Evolutionary conservation across 2,797 vertebrate genomes (phyloP), one percentile per base, ranked within the genome.

Genomic region (Capromys pilorides): DNA sequence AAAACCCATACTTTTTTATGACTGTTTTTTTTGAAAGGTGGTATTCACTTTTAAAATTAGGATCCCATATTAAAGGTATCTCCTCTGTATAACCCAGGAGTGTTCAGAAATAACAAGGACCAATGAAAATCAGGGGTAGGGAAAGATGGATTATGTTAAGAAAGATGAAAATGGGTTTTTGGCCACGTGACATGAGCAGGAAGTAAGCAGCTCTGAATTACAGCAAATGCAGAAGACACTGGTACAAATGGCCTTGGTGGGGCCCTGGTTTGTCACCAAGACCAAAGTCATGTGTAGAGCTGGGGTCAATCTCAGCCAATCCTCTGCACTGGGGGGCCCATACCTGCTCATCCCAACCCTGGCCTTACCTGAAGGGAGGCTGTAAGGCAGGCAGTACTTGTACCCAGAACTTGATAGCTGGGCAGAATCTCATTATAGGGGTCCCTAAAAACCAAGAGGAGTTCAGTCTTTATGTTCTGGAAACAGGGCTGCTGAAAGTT

Each of bases 391-490:
- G 57, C 22, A n/a, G 87, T 82, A 26, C 78, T 75, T 91, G 77
- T 54, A 80, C 73, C 71, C 84, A 88, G 89, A 96, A 92, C 36
- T 54, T 19, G 93, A 82, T 85, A 86, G 62, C 0, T 57, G 85
- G 84, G 73, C 39, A 69, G 83, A 90, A 73, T 66, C 94, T 93
- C 88, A 89, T 66, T 82, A 66, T 1, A 81, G 78, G 85, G 90
- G 64, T 67, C 85, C 87, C 75, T 78, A 85, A 73, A 96, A 94
- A 86, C 71, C 67, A 90, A 78, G 67, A 92, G 80, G 54, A 95
- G 80, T 84, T 95, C 88, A 83, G 69, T 78, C 86, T 94, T 92
- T 83, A 94, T 66, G 57, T 64, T 92, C 64, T 67, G 39, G 73
- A 91, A 88, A 84, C 69, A 62, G 81, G 64, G 71, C 54, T 95